Percentiles rank a stretch among this genome's conserved stretches.
These are phyloP conservation scores for Phocoena sinus DNA, from an alignment of 2,113 vertebrate genomes.

Conservation along the genomic window DNA sequence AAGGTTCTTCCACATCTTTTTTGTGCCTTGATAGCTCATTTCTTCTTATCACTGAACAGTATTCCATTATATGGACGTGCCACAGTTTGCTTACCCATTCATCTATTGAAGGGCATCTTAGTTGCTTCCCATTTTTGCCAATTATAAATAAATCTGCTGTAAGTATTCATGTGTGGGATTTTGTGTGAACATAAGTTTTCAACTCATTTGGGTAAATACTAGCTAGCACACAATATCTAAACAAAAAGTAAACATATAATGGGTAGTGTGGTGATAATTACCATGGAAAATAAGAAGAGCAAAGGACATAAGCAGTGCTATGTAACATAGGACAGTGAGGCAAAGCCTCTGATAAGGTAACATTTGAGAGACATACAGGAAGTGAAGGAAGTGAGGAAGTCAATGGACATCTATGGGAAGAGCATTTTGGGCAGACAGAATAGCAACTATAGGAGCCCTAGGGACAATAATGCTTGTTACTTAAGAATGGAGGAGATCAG, in stretches of 20 bases:
- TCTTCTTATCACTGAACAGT: not conserved
- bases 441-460: not conserved
- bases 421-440: not conserved
- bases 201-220: not conserved
- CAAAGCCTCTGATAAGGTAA: not conserved
- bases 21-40: not conserved
- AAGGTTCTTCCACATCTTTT: not conserved
- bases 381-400: not conserved
- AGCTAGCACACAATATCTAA: not conserved
- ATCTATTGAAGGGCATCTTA: not conserved
- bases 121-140: not conserved
- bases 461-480: not conserved
- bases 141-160: not conserved
- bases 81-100: not conserved
- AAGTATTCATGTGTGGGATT: not conserved
- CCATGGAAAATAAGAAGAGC: not conserved
- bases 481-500: not conserved
- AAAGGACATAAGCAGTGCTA: not conserved
- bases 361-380: not conserved
- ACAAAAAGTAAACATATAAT: not conserved
- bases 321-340: not conserved
- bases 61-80: not conserved
- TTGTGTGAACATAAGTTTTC: not conserved
- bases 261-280: not conserved
- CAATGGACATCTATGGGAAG: not conserved